Evolutionary conservation across 2,113 vertebrate species (phyloP).

Genomic region (Otolemur garnettii): DNA sequence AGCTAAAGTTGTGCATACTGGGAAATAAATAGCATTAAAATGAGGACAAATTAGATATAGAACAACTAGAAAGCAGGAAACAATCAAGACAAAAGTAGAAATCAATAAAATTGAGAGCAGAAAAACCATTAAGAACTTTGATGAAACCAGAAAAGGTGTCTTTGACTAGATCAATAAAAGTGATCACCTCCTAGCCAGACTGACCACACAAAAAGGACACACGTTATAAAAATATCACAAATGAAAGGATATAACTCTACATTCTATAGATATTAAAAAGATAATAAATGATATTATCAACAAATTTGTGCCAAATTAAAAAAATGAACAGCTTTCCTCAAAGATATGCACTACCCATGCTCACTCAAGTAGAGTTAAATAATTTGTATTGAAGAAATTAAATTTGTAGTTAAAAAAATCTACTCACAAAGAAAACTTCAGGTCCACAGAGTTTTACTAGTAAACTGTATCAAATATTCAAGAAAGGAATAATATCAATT

Average conservation of each 20-base stretch:
- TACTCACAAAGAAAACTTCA: not conserved
- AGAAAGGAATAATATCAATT: not conserved
- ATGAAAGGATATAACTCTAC: not conserved
- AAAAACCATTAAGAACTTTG: not conserved
- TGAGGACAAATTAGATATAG: not conserved
- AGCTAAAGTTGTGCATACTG: not conserved
- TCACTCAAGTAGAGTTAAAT: not conserved
- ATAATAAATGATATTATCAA: not conserved
- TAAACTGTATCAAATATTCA: not conserved
- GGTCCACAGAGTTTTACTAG: not conserved
- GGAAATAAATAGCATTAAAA: not conserved
- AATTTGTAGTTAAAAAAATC: not conserved
- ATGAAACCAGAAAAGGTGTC: not conserved
- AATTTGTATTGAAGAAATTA: not conserved
- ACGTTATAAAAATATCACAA: not conserved
- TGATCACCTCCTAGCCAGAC: not conserved
- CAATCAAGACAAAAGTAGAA: not conserved
- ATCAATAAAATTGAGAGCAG: not conserved
- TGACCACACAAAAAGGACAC: not conserved
- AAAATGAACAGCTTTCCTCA: not conserved
- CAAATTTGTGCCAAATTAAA: not conserved
- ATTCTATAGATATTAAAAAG: not conserved
- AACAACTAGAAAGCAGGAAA: not conserved
- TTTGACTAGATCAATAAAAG: conserved; percentile 4
- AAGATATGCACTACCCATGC: not conserved